These are phyloP conservation scores for Balearica regulorum DNA, from an alignment of 2,797 vertebrate genomes.

Conservation along the genomic window DNA sequence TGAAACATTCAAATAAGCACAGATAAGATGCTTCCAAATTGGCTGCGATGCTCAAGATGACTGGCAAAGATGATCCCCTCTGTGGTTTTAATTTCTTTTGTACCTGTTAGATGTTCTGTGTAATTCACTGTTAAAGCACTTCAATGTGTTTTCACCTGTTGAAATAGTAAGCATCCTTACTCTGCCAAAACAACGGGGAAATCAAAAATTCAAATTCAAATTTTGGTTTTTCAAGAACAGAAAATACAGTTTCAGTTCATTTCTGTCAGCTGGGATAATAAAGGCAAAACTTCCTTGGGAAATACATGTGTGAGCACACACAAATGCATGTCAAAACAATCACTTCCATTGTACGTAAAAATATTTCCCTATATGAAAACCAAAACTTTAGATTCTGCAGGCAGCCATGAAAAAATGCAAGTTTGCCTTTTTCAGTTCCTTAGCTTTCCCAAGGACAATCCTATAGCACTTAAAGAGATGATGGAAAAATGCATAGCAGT, in stretches of 20 bases:
- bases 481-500: neutral
- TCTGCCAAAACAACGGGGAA: neutral
- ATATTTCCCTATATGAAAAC: neutral
- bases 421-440: neutral
- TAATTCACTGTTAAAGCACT: conserved; percentile 10
- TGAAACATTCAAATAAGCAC: conserved; percentile 44
- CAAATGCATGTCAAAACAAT: neutral
- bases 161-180: neutral
- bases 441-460: neutral
- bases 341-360: neutral
- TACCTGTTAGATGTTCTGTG: conserved; percentile 10
- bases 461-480: neutral
- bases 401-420: neutral
- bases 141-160: neutral
- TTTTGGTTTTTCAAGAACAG: neutral
- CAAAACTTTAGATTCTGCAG: neutral
- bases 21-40: conserved; percentile 34
- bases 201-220: neutral
- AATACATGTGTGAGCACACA: neutral
- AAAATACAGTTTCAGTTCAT: neutral
- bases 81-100: neutral
- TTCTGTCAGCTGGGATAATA: neutral
- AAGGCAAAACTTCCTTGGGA: neutral
- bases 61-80: neutral
- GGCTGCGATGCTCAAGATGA: neutral